Evolutionary conservation across 1,140 invertebrate species (phyloP), one percentile per base, ranked within the genome.

Genomic region (Tenebrio molitor): DNA sequence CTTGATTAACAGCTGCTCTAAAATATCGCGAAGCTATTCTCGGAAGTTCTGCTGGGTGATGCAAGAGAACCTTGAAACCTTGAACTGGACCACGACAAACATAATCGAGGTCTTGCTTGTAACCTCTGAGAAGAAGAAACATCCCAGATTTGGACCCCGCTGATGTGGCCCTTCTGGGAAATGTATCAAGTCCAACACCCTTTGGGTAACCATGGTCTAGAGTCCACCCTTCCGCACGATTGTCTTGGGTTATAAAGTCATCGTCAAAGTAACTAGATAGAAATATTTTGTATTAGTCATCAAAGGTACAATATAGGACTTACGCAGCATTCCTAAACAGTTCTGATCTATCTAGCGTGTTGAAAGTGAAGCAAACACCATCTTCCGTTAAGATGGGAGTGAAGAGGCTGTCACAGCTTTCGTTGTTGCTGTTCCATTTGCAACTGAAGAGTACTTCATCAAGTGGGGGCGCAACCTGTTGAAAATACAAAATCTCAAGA

Each of bases 301-400:
- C n/a, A n/a, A n/a, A n/a, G n/a, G n/a, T n/a, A n/a, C 25, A 29
- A 29, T 29, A 29, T n/a, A 29, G 2, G n/a, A 58, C 80, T 82
- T 81, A 86, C 84, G 84, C 82, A 34, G 86, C 84, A 10, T 85
- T 80, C 70, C 83, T 83, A 68, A 88, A 89, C 0, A 91, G 79
- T 74, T 90, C 87, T 0, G 83, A 81, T 23, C 85, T 82, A 29
- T 86, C 84, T 53, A 91, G 76, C 65, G 88, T 90, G 74, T 92
- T 92, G 75, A 91, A 92, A 0, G 90, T 90, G 75, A 87, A 91
- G 75, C 91, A 92, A 12, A 89, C 81, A 0, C 91, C 91, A 81
- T 91, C 90, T 76, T 92, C 90, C 0, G 90, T 91, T 19, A 91
- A 75, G 2, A 90, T 88, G 0, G 87, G 85, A 0, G 83, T 84